Percentiles rank a stretch among this genome's conserved stretches.
Conservation (phyloP, 92 coral and sea anemone species). For the Bergia sp. region DNA sequence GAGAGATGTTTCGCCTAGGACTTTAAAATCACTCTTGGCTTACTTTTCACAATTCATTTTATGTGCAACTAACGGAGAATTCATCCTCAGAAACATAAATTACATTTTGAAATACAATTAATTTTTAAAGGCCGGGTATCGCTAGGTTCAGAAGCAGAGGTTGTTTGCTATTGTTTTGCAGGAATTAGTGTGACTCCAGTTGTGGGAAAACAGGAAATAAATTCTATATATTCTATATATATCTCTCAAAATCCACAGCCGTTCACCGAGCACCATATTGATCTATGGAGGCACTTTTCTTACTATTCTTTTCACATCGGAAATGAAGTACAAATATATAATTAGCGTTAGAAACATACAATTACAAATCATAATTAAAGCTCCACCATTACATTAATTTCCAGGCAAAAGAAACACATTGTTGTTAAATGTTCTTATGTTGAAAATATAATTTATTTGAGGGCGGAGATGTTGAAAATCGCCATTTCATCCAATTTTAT, state of each 20-base stretch:
- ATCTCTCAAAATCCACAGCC: not conserved
- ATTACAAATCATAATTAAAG: not conserved
- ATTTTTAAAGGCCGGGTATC: too few relatives aligned
- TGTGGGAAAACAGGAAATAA: not conserved
- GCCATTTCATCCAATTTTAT: not conserved
- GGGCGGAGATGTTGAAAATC: not conserved
- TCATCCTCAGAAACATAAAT: too few relatives aligned
- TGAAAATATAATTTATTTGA: not conserved
- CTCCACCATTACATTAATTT: not conserved
- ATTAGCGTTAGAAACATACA: not conserved
- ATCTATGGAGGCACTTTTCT: not conserved
- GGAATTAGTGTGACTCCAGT: not conserved
- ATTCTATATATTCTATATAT: too few relatives aligned
- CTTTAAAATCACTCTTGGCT: too few relatives aligned
- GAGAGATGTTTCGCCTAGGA: too few relatives aligned
- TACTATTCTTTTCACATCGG: not conserved
- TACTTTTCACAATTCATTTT: too few relatives aligned
- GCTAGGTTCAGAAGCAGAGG: not conserved
- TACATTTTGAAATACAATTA: not conserved
- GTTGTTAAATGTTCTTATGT: not conserved
- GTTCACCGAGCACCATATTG: not conserved
- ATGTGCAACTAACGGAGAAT: too few relatives aligned
- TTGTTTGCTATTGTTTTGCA: not conserved
- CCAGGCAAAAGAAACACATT: not conserved
- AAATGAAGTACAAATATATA: not conserved